Conservation (phyloP, 1,140 invertebrate genomes). For the Pachyrhynchus sulphureomaculatus region DNA sequence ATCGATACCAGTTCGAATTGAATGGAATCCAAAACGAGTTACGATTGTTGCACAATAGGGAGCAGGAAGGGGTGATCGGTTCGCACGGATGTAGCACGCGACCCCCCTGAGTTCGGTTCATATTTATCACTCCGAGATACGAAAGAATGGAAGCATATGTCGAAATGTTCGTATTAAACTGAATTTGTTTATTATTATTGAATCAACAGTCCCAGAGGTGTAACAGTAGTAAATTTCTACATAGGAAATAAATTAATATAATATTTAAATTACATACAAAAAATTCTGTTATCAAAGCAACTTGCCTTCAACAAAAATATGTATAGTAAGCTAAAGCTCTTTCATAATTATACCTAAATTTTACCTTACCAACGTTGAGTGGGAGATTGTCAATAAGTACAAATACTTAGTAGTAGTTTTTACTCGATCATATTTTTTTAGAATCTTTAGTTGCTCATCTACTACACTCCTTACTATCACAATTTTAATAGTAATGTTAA, state of each 20-base stretch:
- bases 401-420: too few species aligned
- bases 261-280: neutral
- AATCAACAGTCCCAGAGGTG: neutral
- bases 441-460: too few species aligned
- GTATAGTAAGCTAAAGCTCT: too few species aligned
- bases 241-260: neutral
- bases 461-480: too few species aligned
- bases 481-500: too few species aligned
- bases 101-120: slow-evolving; percentile 17
- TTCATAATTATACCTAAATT: too few species aligned
- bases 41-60: slow-evolving; percentile 26
- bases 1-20: slow-evolving; percentile 25
- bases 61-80: slow-evolving; percentile 28
- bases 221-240: neutral
- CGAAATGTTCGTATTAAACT: slow-evolving; percentile 26
- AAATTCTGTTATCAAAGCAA: neutral
- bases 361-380: too few species aligned
- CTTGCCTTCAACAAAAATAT: neutral
- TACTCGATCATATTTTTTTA: too few species aligned
- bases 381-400: too few species aligned
- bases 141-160: slow-evolving; percentile 33
- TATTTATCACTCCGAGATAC: slow-evolving; percentile 29
- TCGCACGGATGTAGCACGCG: slow-evolving; percentile 34
- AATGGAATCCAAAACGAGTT: slow-evolving; percentile 19
- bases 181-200: neutral